Percentiles rank a stretch among this genome's conserved stretches.
phyloP scores from a whole-genome alignment of 2,113 vertebrate species.

The Microcebus jonahi region DNA sequence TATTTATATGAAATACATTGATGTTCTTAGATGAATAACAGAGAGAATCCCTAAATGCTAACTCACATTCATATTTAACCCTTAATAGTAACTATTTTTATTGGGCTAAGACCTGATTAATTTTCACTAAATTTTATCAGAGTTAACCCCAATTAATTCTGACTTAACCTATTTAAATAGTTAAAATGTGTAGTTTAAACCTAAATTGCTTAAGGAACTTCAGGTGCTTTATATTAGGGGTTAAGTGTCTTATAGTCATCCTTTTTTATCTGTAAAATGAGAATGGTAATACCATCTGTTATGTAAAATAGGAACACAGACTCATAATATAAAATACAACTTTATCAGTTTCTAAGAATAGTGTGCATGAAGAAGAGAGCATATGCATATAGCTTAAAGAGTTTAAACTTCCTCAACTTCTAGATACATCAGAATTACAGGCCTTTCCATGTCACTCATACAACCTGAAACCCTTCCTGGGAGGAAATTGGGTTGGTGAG shows the following conservation, averaged over 20 bases:
- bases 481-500: neutral
- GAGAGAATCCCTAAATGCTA: neutral
- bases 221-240: neutral
- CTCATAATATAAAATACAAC: neutral
- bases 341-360: neutral
- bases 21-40: neutral
- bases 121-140: no score
- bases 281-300: neutral
- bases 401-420: neutral
- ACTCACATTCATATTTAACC: neutral
- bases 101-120: neutral
- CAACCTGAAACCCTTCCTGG: neutral
- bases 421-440: neutral
- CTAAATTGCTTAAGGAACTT: neutral
- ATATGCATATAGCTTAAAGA: fast-evolving
- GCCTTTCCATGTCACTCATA: neutral
- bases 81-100: neutral
- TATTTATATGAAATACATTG: neutral
- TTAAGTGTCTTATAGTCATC: neutral
- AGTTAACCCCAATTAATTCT: neutral
- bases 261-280: slow-evolving; percentile 6
- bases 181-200: slow-evolving; percentile 19
- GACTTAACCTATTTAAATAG: neutral
- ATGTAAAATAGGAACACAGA: neutral
- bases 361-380: neutral